These are phyloP conservation scores for Drosophila sp. DNA, from an alignment of 1,140 invertebrate species.

Conservation along the genomic window DNA sequence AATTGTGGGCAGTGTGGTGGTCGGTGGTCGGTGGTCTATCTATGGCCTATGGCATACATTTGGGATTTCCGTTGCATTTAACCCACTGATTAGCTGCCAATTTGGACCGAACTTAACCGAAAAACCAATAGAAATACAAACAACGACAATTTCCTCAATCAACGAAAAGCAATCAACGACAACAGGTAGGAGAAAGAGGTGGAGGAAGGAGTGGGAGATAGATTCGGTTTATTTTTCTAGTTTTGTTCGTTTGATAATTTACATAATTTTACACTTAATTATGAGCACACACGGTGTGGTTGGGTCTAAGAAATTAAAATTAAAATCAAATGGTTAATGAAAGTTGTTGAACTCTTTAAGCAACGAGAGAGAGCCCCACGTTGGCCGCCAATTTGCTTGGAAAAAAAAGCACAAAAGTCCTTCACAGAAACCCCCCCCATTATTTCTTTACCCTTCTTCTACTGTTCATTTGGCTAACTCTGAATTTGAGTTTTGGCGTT, in stretches of 20 bases:
- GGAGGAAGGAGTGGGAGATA: conserved; percentile 2
- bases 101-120: conserved; percentile 42
- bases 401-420: neutral
- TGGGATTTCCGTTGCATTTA: conserved; percentile 75
- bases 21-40: conserved; percentile 1
- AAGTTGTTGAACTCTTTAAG: conserved; percentile 9
- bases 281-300: conserved; percentile 29
- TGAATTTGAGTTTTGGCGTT: neutral
- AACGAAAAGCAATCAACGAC: conserved; percentile 50
- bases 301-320: neutral
- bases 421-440: neutral
- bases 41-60: conserved; percentile 28
- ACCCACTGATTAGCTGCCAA: conserved; percentile 72
- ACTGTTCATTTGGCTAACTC: neutral
- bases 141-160: conserved; percentile 73
- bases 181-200: conserved; percentile 1
- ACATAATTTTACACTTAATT: conserved; percentile 80
- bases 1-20: conserved; percentile 56
- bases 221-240: neutral
- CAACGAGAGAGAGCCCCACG: neutral
- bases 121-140: conserved; percentile 30
- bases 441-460: neutral
- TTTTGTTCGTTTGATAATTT: conserved; percentile 37
- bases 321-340: conserved; percentile 3
- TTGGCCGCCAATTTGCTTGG: neutral